Evolutionary conservation across 2,113 vertebrate genomes (phyloP).

Genomic region (Gasterosteus aculeatus): DNA sequence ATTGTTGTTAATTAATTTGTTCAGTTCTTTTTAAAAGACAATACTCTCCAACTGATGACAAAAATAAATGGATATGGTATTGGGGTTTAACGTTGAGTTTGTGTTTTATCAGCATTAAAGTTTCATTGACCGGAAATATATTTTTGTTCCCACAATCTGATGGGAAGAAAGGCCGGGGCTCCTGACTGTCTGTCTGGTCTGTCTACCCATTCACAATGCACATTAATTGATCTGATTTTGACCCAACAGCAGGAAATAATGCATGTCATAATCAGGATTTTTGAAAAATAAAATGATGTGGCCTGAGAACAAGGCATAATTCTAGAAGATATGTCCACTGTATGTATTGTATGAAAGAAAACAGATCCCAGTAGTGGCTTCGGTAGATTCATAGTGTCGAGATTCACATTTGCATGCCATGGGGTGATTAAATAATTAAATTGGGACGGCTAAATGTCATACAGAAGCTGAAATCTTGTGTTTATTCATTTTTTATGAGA

Average conservation of each 20-base stretch:
- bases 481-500: constrained; percentile 41
- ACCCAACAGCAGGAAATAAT: constrained; percentile 6
- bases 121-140: constrained; percentile 28
- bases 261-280: not conserved
- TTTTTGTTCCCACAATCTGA: constrained; percentile 21
- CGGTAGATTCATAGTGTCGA: constrained; percentile 1
- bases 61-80: constrained; percentile 30
- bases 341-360: not conserved
- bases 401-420: constrained; percentile 33
- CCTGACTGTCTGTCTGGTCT: constrained; percentile 13
- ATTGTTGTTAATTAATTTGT: constrained; percentile 29
- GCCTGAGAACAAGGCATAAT: not conserved
- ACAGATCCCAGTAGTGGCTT: not conserved
- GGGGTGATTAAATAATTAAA: constrained; percentile 52
- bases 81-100: constrained; percentile 23
- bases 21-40: constrained; percentile 22
- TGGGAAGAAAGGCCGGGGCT: constrained; percentile 3
- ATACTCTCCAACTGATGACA: constrained; percentile 28
- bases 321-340: not conserved
- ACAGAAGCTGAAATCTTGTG: constrained; percentile 37
- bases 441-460: constrained; percentile 26
- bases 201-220: constrained; percentile 3
- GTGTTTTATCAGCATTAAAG: constrained; percentile 35
- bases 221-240: not conserved
- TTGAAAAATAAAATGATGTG: not conserved